Evolutionary conservation across 2,113 vertebrate species (phyloP).

Genomic region (Verasper variegatus): DNA sequence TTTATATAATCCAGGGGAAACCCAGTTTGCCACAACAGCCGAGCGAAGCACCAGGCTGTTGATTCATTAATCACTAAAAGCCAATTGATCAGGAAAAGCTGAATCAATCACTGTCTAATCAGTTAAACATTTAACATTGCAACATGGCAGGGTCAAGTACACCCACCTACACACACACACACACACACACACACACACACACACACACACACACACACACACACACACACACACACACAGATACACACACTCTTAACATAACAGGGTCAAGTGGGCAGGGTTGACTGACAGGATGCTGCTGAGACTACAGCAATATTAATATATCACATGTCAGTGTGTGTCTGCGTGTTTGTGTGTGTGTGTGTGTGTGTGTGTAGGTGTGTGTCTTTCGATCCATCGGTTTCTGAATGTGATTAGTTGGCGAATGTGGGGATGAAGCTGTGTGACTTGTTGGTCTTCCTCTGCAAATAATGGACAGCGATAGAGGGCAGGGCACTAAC

Average conservation of each 20-base stretch:
- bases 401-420: neutral
- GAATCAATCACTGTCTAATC: constrained; percentile 57
- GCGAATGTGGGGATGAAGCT: neutral
- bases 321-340: neutral
- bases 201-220: neutral
- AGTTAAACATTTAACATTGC: constrained; percentile 43
- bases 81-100: constrained; percentile 32
- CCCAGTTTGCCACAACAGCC: neutral
- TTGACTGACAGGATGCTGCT: constrained; percentile 32
- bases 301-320: constrained; percentile 29
- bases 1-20: no score
- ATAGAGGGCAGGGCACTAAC: constrained; percentile 21
- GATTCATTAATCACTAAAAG: constrained; percentile 25
- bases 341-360: constrained; percentile 5
- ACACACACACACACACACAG: neutral
- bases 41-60: neutral
- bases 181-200: constrained; percentile 8
- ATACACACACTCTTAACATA: neutral
- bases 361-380: constrained; percentile 14
- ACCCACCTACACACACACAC: constrained; percentile 26
- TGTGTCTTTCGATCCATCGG: constrained; percentile 8
- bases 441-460: constrained; percentile 8
- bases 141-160: constrained; percentile 30
- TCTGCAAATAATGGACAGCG: constrained; percentile 36
- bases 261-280: constrained; percentile 21